Percentiles rank a stretch among this genome's conserved stretches.
These are phyloP conservation scores for Momotus momota DNA, from an alignment of 2,797 vertebrate species.

Conservation along the genomic window DNA sequence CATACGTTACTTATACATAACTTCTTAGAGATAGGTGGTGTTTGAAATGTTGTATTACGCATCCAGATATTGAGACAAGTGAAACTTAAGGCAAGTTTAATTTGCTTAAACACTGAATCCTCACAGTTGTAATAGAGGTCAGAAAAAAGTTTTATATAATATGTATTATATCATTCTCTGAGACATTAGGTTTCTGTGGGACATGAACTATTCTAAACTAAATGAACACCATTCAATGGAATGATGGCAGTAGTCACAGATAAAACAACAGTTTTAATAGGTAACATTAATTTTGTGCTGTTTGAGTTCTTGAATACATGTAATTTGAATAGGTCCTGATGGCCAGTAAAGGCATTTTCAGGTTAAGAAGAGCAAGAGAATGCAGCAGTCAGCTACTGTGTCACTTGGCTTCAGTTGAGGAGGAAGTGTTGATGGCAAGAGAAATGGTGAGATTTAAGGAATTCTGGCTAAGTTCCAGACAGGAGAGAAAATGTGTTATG, in stretches of 20 bases:
- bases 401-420: not conserved
- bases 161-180: not conserved
- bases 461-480: not conserved
- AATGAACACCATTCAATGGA: not conserved
- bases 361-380: not conserved
- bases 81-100: not conserved
- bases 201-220: not conserved
- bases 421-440: not conserved
- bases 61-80: not conserved
- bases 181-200: not conserved
- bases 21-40: not conserved
- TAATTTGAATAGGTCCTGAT: not conserved
- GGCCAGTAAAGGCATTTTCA: not conserved
- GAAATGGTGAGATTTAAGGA: not conserved
- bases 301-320: not conserved
- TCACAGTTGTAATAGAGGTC: not conserved
- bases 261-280: not conserved
- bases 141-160: not conserved
- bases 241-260: not conserved
- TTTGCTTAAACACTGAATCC: not conserved
- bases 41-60: not conserved
- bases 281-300: not conserved
- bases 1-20: rapidly evolving
- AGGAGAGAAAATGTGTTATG: not conserved
- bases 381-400: not conserved